phyloP scores from a whole-genome alignment of 2,888 invertebrate species.

The Rhopalosiphum nymphaeae region DNA sequence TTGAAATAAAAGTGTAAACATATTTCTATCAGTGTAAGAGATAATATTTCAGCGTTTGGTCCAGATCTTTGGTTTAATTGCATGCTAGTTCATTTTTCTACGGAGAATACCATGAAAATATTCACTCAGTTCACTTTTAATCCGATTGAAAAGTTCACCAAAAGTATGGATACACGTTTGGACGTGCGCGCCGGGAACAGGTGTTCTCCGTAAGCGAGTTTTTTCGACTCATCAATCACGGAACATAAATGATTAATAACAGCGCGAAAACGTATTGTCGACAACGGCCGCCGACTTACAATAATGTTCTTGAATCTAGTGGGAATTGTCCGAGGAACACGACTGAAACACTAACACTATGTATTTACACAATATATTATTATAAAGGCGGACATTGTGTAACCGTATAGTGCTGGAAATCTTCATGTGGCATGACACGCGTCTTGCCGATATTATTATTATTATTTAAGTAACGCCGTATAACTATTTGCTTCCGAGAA shows the following conservation, averaged over 20 bases:
- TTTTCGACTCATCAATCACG: constrained; percentile 14
- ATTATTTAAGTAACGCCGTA: not conserved
- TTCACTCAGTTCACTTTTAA: not conserved
- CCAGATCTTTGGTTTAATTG: not conserved
- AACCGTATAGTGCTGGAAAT: not conserved
- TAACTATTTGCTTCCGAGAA: not conserved
- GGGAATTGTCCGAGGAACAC: not conserved
- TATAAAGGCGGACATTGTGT: not conserved
- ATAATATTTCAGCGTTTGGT: not conserved
- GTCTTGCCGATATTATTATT: not conserved
- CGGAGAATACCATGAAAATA: not conserved
- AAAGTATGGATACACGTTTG: not conserved
- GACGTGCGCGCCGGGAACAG: not conserved
- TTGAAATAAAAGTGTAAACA: not conserved
- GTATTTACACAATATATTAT: not conserved
- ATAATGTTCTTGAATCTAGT: not conserved
- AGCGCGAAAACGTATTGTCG: not conserved
- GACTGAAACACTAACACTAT: not conserved
- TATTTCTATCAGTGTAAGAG: not conserved
- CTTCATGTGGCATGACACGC: not conserved
- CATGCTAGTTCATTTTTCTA: not conserved
- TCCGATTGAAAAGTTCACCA: constrained; percentile 1
- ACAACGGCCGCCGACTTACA: not conserved
- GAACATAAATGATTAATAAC: not conserved
- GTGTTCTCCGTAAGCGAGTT: not conserved